Evolutionary conservation across 2,888 invertebrate species (phyloP).

Genomic region (Cerceris ruficornis): DNA sequence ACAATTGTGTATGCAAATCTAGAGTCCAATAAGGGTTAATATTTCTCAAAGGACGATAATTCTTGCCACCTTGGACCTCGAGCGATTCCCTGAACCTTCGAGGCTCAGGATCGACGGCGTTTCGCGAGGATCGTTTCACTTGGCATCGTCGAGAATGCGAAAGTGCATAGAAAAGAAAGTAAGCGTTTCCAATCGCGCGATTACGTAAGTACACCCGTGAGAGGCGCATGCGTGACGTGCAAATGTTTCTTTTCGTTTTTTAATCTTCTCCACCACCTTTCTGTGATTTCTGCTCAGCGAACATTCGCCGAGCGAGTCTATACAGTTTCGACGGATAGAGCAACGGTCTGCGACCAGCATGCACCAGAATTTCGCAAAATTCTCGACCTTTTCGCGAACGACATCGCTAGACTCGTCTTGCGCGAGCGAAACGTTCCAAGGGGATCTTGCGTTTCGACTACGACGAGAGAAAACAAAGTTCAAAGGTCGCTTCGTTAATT

Average conservation of each 20-base stretch:
- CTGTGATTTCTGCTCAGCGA: neutral
- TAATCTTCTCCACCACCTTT: conserved; percentile 4
- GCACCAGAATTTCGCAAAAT: too few species aligned
- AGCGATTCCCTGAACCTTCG: neutral
- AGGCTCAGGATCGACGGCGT: conserved; percentile 58
- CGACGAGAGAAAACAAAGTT: neutral
- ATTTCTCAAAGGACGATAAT: too few species aligned
- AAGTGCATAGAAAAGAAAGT: neutral
- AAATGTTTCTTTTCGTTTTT: conserved; percentile 22
- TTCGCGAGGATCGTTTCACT: conserved; percentile 50
- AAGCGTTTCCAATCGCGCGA: conserved; percentile 13
- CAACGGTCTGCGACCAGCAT: too few species aligned
- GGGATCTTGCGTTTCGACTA: too few species aligned
- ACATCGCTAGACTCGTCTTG: neutral
- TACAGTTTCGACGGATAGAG: too few species aligned
- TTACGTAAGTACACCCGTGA: conserved; percentile 47
- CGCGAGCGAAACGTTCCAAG: neutral
- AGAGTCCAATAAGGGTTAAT: too few species aligned
- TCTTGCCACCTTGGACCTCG: neutral
- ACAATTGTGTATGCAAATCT: too few species aligned
- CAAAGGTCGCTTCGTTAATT: neutral
- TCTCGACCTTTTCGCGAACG: neutral
- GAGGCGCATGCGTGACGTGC: conserved; percentile 55
- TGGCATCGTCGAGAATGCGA: neutral
- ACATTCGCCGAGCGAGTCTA: too few species aligned